These are phyloP conservation scores for Sander vitreus DNA, from an alignment of 2,113 vertebrate genomes.

Conservation along the genomic window DNA sequence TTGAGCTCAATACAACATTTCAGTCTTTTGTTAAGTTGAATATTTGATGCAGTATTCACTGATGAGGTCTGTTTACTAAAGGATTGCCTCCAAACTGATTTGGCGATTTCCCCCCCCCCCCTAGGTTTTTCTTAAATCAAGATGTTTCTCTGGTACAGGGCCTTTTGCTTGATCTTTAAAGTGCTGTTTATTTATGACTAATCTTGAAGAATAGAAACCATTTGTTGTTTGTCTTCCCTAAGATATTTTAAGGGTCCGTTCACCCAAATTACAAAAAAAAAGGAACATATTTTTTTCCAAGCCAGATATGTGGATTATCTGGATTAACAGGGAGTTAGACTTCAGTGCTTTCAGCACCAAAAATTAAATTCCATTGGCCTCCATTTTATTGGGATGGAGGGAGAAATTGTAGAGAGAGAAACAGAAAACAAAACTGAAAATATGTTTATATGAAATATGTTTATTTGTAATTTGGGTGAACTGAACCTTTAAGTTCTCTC, in stretches of 20 bases:
- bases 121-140: slow-evolving; percentile 4
- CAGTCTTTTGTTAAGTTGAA: slow-evolving; percentile 19
- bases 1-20: slow-evolving; percentile 1
- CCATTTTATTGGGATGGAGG: background rate
- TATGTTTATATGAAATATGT: background rate
- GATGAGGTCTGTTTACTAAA: slow-evolving; percentile 12
- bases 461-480: slow-evolving; percentile 20
- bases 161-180: slow-evolving; percentile 31
- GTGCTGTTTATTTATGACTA: slow-evolving; percentile 44
- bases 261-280: background rate
- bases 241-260: slow-evolving; percentile 48
- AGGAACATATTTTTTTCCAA: background rate
- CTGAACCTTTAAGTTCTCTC: slow-evolving; percentile 11
- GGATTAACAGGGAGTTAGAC: background rate
- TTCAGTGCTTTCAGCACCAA: background rate
- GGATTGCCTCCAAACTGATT: slow-evolving; percentile 1
- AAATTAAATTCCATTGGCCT: background rate
- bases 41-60: slow-evolving; percentile 23
- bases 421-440: background rate
- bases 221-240: slow-evolving; percentile 50
- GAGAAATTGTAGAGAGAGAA: background rate
- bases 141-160: slow-evolving; percentile 1
- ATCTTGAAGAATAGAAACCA: slow-evolving; percentile 28
- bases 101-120: background rate
- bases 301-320: background rate